Conservation (phyloP, 2,888 invertebrate genomes). For the Gnatocerus cornutus region DNA sequence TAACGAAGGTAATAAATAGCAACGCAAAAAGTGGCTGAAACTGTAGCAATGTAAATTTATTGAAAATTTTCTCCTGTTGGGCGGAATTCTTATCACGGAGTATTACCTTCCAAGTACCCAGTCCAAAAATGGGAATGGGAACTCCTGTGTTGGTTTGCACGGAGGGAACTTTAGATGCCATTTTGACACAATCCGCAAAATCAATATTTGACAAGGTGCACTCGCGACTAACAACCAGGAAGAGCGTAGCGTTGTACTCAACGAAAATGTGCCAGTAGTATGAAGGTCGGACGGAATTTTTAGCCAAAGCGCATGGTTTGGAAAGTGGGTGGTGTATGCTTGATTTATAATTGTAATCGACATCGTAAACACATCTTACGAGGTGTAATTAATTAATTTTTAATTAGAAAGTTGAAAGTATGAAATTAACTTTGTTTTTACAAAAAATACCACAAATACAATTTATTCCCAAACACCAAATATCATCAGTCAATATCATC, state of each 20-base stretch:
- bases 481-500: too few species aligned
- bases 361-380: background rate
- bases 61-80: constrained; percentile 44
- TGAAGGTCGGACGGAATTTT: constrained; percentile 15
- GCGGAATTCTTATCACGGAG: too few species aligned
- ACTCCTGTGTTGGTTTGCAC: constrained; percentile 75
- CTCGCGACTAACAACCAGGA: background rate
- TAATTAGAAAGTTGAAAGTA: background rate
- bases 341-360: constrained; percentile 2
- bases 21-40: background rate
- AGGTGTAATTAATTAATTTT: constrained; percentile 4
- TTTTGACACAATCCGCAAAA: background rate
- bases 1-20: background rate
- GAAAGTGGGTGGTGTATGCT: constrained; percentile 1
- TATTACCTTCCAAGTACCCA: constrained; percentile 79
- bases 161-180: constrained; percentile 48
- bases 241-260: background rate
- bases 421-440: background rate
- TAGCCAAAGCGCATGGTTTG: constrained; percentile 3
- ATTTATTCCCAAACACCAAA: too few species aligned
- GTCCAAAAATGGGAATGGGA: constrained; percentile 76
- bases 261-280: constrained; percentile 3
- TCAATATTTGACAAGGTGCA: background rate
- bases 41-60: constrained; percentile 25
- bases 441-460: background rate